Conservation (phyloP, 2,797 vertebrate genomes). For the Dicrostonyx torquatus region DNA sequence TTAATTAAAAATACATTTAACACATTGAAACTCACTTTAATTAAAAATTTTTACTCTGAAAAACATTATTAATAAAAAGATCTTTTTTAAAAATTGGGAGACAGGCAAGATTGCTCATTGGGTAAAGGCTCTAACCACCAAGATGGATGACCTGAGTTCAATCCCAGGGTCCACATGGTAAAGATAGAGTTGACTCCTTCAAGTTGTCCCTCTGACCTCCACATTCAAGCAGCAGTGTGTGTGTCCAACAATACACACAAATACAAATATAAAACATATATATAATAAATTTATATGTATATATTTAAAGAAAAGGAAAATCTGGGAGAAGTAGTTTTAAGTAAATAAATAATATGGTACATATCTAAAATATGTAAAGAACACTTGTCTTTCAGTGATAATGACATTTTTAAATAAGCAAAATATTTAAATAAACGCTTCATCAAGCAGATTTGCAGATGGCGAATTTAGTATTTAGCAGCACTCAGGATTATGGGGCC, state of each 20-base stretch:
- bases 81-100: background rate
- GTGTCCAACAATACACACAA: background rate
- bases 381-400: background rate
- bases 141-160: background rate
- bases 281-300: background rate
- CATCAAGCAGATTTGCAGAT: background rate
- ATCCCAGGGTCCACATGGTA: background rate
- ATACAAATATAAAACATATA: too few relatives aligned
- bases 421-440: background rate
- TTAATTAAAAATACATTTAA: background rate
- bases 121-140: background rate
- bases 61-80: background rate
- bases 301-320: background rate
- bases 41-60: background rate
- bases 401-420: background rate
- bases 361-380: background rate
- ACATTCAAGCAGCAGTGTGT: background rate
- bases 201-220: background rate
- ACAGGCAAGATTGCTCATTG: background rate
- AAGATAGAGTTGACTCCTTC: background rate
- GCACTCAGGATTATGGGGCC: background rate
- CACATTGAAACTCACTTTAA: background rate
- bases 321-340: background rate
- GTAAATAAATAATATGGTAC: background rate
- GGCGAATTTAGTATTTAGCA: background rate